Base-by-base conservation (phyloP, 2,888 invertebrate genomes). In the Eupeodes latifasciatus region DNA sequence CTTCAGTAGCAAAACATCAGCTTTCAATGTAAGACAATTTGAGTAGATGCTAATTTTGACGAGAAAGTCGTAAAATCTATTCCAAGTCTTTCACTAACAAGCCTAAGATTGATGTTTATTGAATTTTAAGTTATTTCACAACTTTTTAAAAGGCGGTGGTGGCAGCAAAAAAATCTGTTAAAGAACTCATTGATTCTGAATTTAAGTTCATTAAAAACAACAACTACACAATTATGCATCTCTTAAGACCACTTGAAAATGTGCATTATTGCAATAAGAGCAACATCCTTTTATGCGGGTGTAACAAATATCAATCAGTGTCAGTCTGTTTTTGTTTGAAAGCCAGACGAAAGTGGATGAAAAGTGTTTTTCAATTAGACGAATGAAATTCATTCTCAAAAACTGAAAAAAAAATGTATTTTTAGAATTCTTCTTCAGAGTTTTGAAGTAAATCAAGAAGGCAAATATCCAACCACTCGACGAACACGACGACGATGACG, bases 361-460 rank as follows among this genome's bases (percentile, higher is more conserved):
- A 88, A 88, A 88, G 85, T 85, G 84, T 88, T 88, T 88, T 88
- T 81, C 88, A 88, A 88, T 88, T 88, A 85, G 81, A 78, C 51
- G 34, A 64, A 44, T 57, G 59, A 64, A 78, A 83, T 64, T 64
- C 71, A 55, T 40, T 71, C 36, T 59, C 16, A 7, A 66, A 72
- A 40, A 27, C 27, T 27, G 2, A 27, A 27, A 27, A 27, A 27
- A 27, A 27, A 27, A 27, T 27, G 53, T 88, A 88, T 88, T 88
- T 88, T 85, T 81, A 78, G 88, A 82, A 47, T 64, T 47, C 14
- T 40, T 12, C 3, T n/a, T 9, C n/a, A 79, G 53, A 40, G 9
- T 40, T 64, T 69, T 57, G 71, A 74, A 19, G 72, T 44, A 57
- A 57, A 57, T 71, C 57, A 57, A 71, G 19, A 57, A 71, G 40